Conservation (phyloP, 2,797 vertebrate species). For the Lutjanus campechanus region DNA sequence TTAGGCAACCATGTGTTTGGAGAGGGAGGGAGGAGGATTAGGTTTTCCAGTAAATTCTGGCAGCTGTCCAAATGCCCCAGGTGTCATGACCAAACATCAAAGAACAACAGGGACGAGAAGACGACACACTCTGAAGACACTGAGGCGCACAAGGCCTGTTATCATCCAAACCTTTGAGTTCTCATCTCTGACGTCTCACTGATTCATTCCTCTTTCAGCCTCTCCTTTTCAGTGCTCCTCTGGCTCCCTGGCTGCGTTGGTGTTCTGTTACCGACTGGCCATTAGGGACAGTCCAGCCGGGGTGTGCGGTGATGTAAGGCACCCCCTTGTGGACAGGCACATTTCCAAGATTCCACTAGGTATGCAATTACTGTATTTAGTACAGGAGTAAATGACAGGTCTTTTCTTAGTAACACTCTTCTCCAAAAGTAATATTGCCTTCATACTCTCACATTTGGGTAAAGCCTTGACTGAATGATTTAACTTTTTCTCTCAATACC, state of each 20-base stretch:
- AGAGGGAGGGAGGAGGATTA: conserved; percentile 10
- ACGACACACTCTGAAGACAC: conserved; percentile 54
- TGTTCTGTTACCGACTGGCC: conserved; percentile 48
- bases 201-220: conserved; percentile 62
- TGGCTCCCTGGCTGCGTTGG: conserved; percentile 27
- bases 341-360: conserved; percentile 22
- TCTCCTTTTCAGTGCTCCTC: conserved; percentile 30
- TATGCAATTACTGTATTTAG: background rate
- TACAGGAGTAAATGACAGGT: background rate
- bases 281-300: conserved; percentile 36
- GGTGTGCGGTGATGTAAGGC: conserved; percentile 49
- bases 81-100: conserved; percentile 69
- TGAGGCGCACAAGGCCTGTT: conserved; percentile 55
- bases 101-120: conserved; percentile 57
- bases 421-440: background rate
- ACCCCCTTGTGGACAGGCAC: conserved; percentile 77
- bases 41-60: conserved; percentile 58
- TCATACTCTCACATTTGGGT: background rate
- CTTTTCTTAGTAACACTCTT: background rate
- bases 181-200: conserved; percentile 56
- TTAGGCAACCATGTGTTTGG: conserved; percentile 61
- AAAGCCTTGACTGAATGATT: background rate
- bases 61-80: conserved; percentile 61
- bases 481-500: background rate
- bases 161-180: conserved; percentile 60